A percentile compares a stretch with the other conserved stretches of the same genome.
These are phyloP conservation scores for Oreochromis niloticus DNA, from an alignment of 2,113 vertebrate genomes.

Conservation along the genomic window DNA sequence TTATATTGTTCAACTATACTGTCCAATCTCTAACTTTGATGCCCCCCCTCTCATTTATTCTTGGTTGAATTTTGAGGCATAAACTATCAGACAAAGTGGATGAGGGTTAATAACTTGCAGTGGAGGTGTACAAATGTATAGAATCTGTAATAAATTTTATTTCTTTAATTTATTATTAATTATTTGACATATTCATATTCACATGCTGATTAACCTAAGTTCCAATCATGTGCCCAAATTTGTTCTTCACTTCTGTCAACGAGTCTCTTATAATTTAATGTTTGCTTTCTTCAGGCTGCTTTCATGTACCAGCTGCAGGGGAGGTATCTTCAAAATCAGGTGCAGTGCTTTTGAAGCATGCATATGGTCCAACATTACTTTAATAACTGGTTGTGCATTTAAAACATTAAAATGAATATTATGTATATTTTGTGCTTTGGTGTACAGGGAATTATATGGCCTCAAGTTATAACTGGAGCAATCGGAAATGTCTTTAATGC, in stretches of 20 bases:
- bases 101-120: neutral
- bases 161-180: neutral
- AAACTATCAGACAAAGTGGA: neutral
- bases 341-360: neutral
- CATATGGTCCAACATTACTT: neutral
- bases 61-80: neutral
- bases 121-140: neutral
- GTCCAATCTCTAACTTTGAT: neutral
- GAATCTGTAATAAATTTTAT: neutral
- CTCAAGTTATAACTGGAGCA: conserved; percentile 81
- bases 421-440: neutral
- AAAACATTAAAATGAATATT: neutral
- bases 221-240: neutral
- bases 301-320: conserved; percentile 88
- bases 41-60: neutral
- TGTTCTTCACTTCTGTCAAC: neutral
- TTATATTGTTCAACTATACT: neutral
- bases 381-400: neutral
- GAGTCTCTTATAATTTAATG: neutral
- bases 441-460: conserved; percentile 85
- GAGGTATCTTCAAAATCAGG: conserved; percentile 88
- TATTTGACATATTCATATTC: neutral
- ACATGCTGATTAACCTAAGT: neutral
- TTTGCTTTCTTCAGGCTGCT: conserved; percentile 70
- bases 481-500: conserved; percentile 82